Conservation (phyloP, 2,113 vertebrate species). For the Hippocampus comes region DNA sequence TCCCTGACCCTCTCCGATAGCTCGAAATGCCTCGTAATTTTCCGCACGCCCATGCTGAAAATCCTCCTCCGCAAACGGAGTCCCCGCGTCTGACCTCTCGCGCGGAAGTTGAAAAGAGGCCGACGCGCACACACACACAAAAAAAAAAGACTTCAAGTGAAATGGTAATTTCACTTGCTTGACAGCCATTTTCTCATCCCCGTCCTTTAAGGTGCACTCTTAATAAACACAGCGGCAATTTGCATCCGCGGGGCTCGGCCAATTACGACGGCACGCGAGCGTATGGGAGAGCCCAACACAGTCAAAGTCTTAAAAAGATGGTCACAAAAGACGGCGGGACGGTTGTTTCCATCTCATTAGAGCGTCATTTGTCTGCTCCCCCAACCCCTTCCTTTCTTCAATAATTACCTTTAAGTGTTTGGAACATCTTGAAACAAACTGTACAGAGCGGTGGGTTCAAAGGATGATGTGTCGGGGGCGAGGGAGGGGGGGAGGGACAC, state of each 20-base stretch:
- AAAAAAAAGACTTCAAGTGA: constrained; percentile 56
- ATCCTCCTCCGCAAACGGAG: constrained; percentile 72
- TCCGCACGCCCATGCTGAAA: constrained; percentile 59
- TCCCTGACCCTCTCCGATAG: constrained; percentile 73
- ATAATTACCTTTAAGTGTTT: constrained; percentile 76
- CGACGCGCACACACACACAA: constrained; percentile 49
- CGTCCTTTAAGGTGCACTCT: constrained; percentile 72
- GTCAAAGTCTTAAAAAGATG: constrained; percentile 55
- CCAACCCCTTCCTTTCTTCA: constrained; percentile 11
- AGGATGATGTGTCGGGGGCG: constrained; percentile 36
- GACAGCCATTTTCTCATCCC: constrained; percentile 65
- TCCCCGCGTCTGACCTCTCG: constrained; percentile 71
- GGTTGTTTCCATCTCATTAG: constrained; percentile 59
- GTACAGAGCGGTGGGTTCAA: constrained; percentile 38
- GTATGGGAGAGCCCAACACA: constrained; percentile 62
- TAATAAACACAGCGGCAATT: constrained; percentile 73
- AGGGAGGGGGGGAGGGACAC: background rate
- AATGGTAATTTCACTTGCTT: constrained; percentile 74
- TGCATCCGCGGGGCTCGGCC: constrained; percentile 64
- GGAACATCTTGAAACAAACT: constrained; percentile 64
- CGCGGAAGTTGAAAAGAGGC: constrained; percentile 71
- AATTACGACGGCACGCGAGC: constrained; percentile 69
- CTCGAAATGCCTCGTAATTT: constrained; percentile 73
- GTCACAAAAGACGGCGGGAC: constrained; percentile 48
- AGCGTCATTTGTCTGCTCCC: constrained; percentile 50